These are phyloP conservation scores for Orius insidiosus DNA, from an alignment of 1,140 invertebrate genomes.

Conservation along the genomic window DNA sequence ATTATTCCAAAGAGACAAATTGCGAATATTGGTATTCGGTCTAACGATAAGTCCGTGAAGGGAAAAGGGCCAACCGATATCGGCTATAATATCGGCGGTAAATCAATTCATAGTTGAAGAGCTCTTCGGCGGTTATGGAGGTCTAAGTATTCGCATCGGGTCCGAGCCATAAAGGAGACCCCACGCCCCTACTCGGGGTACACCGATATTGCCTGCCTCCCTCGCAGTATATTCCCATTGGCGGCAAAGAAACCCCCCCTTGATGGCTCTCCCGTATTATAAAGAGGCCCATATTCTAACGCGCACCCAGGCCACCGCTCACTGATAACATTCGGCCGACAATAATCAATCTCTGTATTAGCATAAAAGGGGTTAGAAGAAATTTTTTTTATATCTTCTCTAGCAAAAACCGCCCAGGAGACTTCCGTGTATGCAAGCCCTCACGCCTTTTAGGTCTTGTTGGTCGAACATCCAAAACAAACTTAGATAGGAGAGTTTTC, in stretches of 20 bases:
- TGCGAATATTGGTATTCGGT: too few species aligned
- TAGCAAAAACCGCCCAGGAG: too few species aligned
- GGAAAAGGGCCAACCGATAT: too few species aligned
- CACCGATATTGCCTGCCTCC: not conserved
- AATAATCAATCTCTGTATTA: constrained; percentile 11
- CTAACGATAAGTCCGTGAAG: too few species aligned
- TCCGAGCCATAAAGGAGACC: constrained; percentile 8
- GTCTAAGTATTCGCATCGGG: constrained; percentile 9
- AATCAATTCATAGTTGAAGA: constrained; percentile 12
- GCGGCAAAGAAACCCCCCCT: not conserved
- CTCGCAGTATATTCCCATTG: constrained; percentile 7
- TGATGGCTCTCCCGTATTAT: constrained; percentile 2
- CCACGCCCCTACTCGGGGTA: not conserved
- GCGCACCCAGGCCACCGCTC: not conserved
- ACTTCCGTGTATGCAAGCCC: too few species aligned
- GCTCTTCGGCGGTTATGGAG: constrained; percentile 1
- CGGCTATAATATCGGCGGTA: constrained; percentile 7
- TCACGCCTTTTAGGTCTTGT: too few species aligned
- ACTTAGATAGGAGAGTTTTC: too few species aligned
- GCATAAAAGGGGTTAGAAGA: constrained; percentile 1
- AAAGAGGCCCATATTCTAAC: not conserved
- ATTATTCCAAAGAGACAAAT: too few species aligned
- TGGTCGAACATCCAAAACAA: too few species aligned
- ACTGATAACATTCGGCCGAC: constrained; percentile 10
- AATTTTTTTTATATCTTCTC: too few species aligned